Evolutionary conservation across 2,888 invertebrate genomes (phyloP).

Genomic region (Sinohyriopsis cumingii): DNA sequence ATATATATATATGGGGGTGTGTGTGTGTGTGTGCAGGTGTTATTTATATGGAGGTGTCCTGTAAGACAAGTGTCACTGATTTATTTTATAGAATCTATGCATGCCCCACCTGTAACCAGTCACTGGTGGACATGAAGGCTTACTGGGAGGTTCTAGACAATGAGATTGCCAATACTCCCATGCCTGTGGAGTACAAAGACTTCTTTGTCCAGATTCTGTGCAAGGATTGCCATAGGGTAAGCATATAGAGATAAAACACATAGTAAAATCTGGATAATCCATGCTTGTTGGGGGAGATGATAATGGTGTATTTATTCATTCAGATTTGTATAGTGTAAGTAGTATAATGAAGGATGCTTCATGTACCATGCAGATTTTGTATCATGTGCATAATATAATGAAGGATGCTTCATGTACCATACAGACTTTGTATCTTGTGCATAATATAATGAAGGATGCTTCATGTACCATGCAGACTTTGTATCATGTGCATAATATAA

Average conservation of each 20-base stretch:
- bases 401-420: no score
- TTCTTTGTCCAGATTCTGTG: conserved; percentile 88
- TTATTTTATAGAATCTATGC: conserved; percentile 82
- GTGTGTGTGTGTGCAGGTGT: no score
- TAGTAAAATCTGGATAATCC: neutral
- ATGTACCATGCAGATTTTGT: no score
- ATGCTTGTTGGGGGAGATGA: neutral
- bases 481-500: no score
- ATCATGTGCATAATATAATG: no score
- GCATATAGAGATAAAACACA: neutral
- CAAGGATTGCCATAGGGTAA: conserved; percentile 92
- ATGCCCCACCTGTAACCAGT: conserved; percentile 91
- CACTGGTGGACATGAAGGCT: conserved; percentile 87
- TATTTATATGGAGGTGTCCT: no score
- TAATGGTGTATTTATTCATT: neutral
- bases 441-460: no score
- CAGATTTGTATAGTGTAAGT: no score
- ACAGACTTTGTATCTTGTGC: no score
- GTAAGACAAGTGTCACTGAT: neutral
- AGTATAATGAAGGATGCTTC: no score
- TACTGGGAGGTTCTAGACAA: conserved; percentile 88
- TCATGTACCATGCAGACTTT: no score
- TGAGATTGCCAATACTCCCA: conserved; percentile 86
- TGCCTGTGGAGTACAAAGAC: conserved; percentile 88
- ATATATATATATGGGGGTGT: no score